Conservation (phyloP, 2,888 invertebrate genomes). For the Spilosoma lubricipeda region DNA sequence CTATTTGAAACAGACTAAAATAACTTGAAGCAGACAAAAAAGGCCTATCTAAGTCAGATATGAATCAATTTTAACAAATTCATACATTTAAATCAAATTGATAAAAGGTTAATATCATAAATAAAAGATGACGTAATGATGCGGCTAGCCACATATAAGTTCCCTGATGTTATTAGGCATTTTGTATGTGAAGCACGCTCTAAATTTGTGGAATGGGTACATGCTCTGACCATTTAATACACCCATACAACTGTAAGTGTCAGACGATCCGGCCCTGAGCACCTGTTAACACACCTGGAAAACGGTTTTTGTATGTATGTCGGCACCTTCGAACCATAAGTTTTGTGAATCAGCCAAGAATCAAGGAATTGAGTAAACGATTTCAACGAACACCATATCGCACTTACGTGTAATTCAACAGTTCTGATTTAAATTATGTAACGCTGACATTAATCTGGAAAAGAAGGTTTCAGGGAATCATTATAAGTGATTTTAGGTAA, state of each 20-base stretch:
- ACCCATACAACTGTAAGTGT: conserved; percentile 36
- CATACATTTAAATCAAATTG: neutral
- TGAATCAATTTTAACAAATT: neutral
- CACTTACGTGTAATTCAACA: conserved; percentile 3
- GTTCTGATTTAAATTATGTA: conserved; percentile 5
- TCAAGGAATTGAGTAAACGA: conserved; percentile 11
- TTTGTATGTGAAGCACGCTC: conserved; percentile 75
- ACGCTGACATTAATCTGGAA: neutral
- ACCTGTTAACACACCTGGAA: conserved; percentile 43
- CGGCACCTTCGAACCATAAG: conserved; percentile 27
- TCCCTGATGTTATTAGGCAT: conserved; percentile 67
- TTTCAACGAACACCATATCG: conserved; percentile 16
- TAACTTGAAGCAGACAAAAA: neutral
- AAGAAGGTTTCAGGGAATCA: neutral
- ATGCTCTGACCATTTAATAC: conserved; percentile 57
- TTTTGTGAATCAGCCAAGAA: conserved; percentile 10
- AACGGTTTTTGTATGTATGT: conserved; percentile 39
- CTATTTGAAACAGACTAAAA: neutral
- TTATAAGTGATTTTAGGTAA: neutral
- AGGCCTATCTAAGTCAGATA: neutral
- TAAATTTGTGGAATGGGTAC: conserved; percentile 55
- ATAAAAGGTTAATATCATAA: neutral
- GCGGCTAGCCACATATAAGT: conserved; percentile 53
- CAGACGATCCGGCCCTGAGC: conserved; percentile 55
- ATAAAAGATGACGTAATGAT: conserved; percentile 60